Evolutionary conservation across 2,797 vertebrate genomes (phyloP).

Genomic region (Neoniphon sammara): DNA sequence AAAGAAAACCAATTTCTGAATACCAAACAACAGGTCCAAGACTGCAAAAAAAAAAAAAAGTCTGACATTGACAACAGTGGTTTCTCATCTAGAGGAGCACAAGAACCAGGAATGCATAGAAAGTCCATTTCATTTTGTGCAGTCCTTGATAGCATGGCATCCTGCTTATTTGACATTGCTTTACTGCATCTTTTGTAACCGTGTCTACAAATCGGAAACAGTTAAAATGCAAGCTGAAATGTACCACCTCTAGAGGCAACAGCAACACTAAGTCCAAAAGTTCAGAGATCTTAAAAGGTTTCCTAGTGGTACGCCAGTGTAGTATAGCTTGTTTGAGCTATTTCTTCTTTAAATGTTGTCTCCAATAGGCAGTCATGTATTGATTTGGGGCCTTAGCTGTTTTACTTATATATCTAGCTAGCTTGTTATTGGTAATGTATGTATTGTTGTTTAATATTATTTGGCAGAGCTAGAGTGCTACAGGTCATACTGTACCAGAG

Average conservation of each 20-base stretch:
- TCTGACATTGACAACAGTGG: neutral
- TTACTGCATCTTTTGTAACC: neutral
- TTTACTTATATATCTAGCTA: neutral
- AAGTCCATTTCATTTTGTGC: neutral
- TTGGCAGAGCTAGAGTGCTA: neutral
- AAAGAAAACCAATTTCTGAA: too few species aligned
- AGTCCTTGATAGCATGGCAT: neutral
- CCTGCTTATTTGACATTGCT: neutral
- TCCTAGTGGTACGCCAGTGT: neutral
- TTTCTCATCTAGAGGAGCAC: conserved; percentile 5
- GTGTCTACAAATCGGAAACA: neutral
- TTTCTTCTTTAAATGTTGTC: neutral
- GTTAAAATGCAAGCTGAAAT: neutral
- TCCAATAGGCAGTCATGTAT: neutral
- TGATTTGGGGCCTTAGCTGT: neutral
- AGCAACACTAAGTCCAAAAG: neutral
- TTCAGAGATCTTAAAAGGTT: neutral
- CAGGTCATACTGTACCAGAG: neutral
- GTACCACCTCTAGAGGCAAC: too few species aligned
- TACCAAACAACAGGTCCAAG: too few species aligned
- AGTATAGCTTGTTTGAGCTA: neutral
- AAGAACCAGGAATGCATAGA: neutral
- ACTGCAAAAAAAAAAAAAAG: neutral
- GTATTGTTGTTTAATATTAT: conserved; percentile 24
- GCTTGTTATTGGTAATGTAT: neutral